These are phyloP conservation scores for Hylomyscus alleni DNA, from an alignment of 2,797 vertebrate genomes.

Conservation along the genomic window DNA sequence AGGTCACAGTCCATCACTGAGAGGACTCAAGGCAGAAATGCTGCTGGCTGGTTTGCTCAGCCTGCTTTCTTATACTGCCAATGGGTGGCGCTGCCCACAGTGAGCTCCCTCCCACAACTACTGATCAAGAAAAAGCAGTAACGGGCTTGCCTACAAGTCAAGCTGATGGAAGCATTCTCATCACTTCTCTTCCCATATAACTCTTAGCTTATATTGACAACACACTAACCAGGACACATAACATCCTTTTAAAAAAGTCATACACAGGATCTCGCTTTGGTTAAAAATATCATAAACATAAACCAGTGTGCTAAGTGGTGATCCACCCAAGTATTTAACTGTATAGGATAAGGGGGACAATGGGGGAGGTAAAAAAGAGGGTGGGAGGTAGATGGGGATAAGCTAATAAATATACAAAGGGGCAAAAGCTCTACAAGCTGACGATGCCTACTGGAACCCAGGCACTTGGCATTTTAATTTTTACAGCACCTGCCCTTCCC, in stretches of 20 bases:
- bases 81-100: not conserved
- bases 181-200: not conserved
- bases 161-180: too few relatives aligned
- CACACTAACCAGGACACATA: not conserved
- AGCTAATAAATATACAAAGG: not conserved
- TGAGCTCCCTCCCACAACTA: not conserved
- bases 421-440: not conserved
- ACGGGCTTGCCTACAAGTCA: not conserved
- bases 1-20: not conserved
- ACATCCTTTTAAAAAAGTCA: not conserved
- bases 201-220: not conserved
- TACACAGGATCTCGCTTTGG: not conserved
- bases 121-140: not conserved
- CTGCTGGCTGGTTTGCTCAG: not conserved
- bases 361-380: not conserved
- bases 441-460: not conserved
- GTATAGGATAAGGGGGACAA: not conserved
- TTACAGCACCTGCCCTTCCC: not conserved
- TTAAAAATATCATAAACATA: not conserved
- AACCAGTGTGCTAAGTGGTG: not conserved
- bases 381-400: not conserved
- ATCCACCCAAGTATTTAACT: not conserved
- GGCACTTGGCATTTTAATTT: not conserved
- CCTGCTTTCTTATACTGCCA: not conserved
- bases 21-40: not conserved